Evolutionary conservation across 1,140 invertebrate genomes (phyloP), one percentile per base, ranked within the genome.

Genomic region (Aleiodes sp.): DNA sequence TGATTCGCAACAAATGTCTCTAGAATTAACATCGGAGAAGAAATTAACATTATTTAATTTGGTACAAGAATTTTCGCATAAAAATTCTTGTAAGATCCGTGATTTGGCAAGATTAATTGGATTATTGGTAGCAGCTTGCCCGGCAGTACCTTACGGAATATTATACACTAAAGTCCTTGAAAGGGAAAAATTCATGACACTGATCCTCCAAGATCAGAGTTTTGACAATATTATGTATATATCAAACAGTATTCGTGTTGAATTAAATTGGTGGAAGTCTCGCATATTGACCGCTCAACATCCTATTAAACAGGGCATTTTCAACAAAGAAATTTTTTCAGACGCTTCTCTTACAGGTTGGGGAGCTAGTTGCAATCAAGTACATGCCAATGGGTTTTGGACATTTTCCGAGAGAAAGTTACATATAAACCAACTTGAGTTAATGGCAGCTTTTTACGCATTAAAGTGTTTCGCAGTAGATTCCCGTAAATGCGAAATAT

Each of bases 381-480:
- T 16, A 35, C 28, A 31, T 3, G 24, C 60, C 8, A 33, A 63
- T 43, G 35, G 60, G 6, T 41, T 63, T 21, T 43, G 60, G 37
- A 21, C 8, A 21, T 9, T 16, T 7, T 21, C 33, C 24, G 33
- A 63, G 41, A 39, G 35, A 3, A 24, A 41, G 24, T 39, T 41
- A 19, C 60, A 63, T 24, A 63, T 63, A 39, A 63, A 63, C 41
- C 26, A 64, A 4, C 19, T 64, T 1, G 62, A 64, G 14, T 9
- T 64, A 8, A 29, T 64, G 12, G 21, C 62, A 29, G 41, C 37
- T 4, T 63, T 41, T 12, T 12, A 21, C 6, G 60, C 39, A 2
- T 39, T 64, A 14, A 12, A 31, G 8, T 64, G 41, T 24, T 64
- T 64, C 19, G 52, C 62, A 10, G 24, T n/a, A 14, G 39, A 46